Evolutionary conservation across 2,113 vertebrate species (phyloP), one percentile per base, ranked within the genome.

Genomic region (Triplophysa dalaica): DNA sequence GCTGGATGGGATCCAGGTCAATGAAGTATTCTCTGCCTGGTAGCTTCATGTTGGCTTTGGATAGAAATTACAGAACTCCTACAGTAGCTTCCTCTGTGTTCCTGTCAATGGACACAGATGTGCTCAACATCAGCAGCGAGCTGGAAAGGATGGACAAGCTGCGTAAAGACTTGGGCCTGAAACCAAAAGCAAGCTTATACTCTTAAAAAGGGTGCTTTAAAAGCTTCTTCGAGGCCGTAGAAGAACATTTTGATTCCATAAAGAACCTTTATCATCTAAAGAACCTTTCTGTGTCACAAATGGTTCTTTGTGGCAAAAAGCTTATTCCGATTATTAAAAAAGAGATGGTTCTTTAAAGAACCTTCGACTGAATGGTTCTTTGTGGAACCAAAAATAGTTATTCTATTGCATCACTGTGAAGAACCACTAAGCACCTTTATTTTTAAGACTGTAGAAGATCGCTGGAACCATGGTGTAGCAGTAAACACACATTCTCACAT

Each of bases 61-160:
- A 85, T 45, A 77, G 22, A 69, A 86, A 86, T 19, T 82, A 79
- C 65, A 64, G 29, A 4, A 19, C 38, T 14, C 38, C 68, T 19
- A 26, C n/a, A 9, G 29, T 41, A 38, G 82, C 48, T 5, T 68
- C 76, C 41, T 29, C 63, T 50, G 84, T 75, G 8, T 62, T 69
- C 17, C 63, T 88, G 13, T 38, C 29, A 2, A 41, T 84, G 8
- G 54, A 87, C 8, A 82, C 67, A 2, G 77, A 86, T 10, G 75
- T 87, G 63, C 78, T 85, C 22, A 78, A 82, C 43, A 80, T 88
- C 14, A 82, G 78, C 21, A 74, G 61, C 60, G 87, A 85, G 11
- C 83, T 87, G 69, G 85, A 89, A 70, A 79, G 81, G 64, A 84
- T 89, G n/a, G 87, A 89, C 56, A 70, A 56, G 33, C 21, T 89